Percentiles rank a stretch among this genome's conserved stretches.
These are phyloP conservation scores for Halcyon malimbica DNA, from an alignment of 2,113 vertebrate genomes.

Conservation along the genomic window DNA sequence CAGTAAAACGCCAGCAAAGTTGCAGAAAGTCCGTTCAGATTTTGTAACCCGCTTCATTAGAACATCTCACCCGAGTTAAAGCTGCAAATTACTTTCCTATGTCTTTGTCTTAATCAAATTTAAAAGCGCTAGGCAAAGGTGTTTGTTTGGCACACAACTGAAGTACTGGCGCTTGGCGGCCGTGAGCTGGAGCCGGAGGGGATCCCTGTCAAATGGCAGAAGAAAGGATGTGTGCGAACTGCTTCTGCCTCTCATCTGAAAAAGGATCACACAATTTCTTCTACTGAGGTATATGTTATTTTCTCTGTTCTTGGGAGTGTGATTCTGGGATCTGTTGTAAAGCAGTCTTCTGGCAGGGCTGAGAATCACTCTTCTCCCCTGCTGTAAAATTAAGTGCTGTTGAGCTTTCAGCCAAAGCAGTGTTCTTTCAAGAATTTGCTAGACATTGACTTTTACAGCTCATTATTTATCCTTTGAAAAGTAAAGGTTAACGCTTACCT, in stretches of 20 bases:
- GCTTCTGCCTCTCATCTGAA: not conserved
- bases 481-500: conserved; percentile 46
- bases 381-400: not conserved
- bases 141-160: not conserved
- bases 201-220: not conserved
- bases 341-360: not conserved
- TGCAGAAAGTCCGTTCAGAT: not conserved
- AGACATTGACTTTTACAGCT: not conserved
- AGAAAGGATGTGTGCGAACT: not conserved
- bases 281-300: not conserved
- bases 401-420: not conserved
- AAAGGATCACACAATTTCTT: not conserved
- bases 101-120: not conserved
- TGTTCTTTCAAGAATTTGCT: not conserved
- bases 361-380: not conserved
- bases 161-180: not conserved
- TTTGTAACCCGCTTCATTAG: not conserved
- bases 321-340: not conserved
- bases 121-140: not conserved
- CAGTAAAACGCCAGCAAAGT: not conserved
- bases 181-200: not conserved
- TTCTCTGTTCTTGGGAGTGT: not conserved
- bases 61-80: not conserved
- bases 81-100: not conserved
- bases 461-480: conserved; percentile 19